Evolutionary conservation across 2,888 invertebrate species (phyloP), one percentile per base, ranked within the genome.

Genomic region (Rhagium mordax): DNA sequence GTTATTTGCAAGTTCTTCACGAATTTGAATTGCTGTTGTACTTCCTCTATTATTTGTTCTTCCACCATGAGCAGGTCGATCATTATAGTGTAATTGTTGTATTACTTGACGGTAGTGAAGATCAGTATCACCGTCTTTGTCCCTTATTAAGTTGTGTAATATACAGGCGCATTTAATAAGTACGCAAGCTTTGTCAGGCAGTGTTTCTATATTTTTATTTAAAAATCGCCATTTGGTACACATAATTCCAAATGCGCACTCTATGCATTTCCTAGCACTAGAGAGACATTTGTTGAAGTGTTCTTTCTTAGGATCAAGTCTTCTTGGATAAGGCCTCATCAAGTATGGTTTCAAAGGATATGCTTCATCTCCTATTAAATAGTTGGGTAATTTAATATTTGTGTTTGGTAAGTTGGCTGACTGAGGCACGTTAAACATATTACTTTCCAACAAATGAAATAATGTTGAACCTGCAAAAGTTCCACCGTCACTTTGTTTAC

Each of bases 401-500:
- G 53, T 53, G 7, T 20, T 20, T 20, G 53, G 53, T n/a, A 18
- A 53, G 10, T 20, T 53, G 13, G 2, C 16, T 18, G 16, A 8
- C 20, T 16, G 7, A 3, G 53, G 20, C 0, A 53, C 4, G 18
- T 20, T 18, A 5, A 53, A 3, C 3, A 18, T 15, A 10, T 7
- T 20, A 53, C 4, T 53, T 20, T 53, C 53, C 20, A 53, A 18
- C 10, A 53, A 20, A n/a, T n/a, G n/a, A n/a, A n/a, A n/a, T n/a
- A n/a, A n/a, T n/a, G n/a, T n/a, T 53, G 53, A 74, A 67, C 61
- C 60, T 41, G 51, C 8, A 57, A 75, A 74, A 16, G 74, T 69
- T 18, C 74, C 74, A n/a, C 72, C 74, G 18, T 76, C 74, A 21
- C 72, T 76, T 69, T 74, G 74, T 41, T 76, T 75, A 16, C 70